Conservation (phyloP, 2,113 vertebrate species). For the Chaenogobius annularis region DNA sequence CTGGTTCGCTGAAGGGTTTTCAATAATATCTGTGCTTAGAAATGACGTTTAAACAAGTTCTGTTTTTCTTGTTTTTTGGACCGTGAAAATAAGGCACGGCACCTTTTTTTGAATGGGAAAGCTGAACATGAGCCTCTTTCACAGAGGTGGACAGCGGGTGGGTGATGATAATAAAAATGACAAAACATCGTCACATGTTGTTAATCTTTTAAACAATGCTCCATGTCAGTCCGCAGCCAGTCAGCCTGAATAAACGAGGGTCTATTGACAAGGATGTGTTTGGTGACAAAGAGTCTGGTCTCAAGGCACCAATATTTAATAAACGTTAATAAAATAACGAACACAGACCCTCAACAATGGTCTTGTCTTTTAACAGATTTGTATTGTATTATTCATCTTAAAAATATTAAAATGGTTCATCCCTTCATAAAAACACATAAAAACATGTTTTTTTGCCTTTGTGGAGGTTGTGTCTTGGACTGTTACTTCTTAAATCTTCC, state of each 20-base stretch:
- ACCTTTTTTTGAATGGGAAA: constrained; percentile 17
- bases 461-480: no score
- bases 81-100: no score
- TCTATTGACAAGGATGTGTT: constrained; percentile 36
- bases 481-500: not conserved
- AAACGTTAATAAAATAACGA: no score
- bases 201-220: constrained; percentile 70
- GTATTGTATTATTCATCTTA: no score
- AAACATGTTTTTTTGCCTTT: not conserved
- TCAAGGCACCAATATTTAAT: not conserved
- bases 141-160: constrained; percentile 53
- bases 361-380: no score
- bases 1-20: no score
- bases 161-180: constrained; percentile 64
- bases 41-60: no score
- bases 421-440: not conserved
- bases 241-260: constrained; percentile 30
- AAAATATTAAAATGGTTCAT: no score
- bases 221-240: constrained; percentile 24
- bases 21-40: no score
- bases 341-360: not conserved
- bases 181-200: constrained; percentile 55
- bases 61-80: no score
- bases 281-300: constrained; percentile 12
- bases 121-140: constrained; percentile 37